Conservation (phyloP, 2,888 invertebrate species). For the Thera britannica region DNA sequence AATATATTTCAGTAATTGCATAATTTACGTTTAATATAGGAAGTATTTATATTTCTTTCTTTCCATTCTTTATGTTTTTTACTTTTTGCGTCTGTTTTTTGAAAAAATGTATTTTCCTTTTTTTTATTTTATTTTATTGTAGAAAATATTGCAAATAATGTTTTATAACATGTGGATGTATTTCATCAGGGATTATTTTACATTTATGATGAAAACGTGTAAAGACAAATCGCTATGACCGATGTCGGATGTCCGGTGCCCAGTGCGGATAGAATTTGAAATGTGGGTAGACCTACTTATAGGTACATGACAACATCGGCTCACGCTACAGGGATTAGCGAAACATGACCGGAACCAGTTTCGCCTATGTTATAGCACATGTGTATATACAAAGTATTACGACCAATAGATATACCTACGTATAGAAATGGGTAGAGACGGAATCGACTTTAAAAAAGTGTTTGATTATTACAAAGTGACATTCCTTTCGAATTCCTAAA, state of each 20-base stretch:
- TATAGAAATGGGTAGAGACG: neutral
- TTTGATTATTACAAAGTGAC: too few species aligned
- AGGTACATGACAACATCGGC: slow-evolving; percentile 34
- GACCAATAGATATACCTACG: neutral
- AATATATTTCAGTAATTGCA: too few species aligned
- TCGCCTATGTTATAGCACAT: slow-evolving; percentile 28
- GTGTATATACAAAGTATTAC: slow-evolving; percentile 1
- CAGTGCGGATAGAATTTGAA: slow-evolving; percentile 46
- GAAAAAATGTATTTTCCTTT: too few species aligned
- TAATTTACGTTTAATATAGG: too few species aligned
- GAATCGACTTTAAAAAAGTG: too few species aligned
- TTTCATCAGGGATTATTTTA: neutral
- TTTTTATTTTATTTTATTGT: too few species aligned
- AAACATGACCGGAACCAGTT: slow-evolving; percentile 36
- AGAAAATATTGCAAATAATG: too few species aligned
- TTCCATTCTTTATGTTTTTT: too few species aligned
- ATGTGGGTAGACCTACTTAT: slow-evolving; percentile 8
- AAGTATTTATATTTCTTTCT: too few species aligned
- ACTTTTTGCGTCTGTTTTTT: too few species aligned
- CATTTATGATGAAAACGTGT: neutral
- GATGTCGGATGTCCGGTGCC: slow-evolving; percentile 45
- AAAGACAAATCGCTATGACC: neutral
- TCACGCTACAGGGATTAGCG: slow-evolving; percentile 31
- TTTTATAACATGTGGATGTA: too few species aligned
- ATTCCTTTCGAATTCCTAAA: too few species aligned